A percentile compares a stretch with the other conserved stretches of the same genome.
Evolutionary conservation across 2,797 vertebrate species (phyloP).

Genomic region (Coreius guichenoti): DNA sequence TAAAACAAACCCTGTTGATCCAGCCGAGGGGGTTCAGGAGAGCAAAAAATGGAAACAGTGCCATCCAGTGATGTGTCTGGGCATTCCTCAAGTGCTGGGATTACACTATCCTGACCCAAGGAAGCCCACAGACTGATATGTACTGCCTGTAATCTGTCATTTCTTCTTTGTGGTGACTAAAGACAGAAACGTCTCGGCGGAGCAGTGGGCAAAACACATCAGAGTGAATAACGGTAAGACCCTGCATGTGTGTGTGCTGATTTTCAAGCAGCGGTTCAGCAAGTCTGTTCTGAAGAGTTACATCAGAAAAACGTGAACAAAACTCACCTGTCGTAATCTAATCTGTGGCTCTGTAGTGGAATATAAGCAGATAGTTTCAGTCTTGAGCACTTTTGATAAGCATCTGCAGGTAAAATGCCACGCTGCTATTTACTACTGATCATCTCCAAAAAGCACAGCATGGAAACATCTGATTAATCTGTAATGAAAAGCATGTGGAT

Average conservation of each 20-base stretch:
- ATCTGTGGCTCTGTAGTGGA: neutral
- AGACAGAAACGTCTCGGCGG: conserved; percentile 11
- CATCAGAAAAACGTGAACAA: conserved; percentile 23
- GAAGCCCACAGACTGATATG: conserved; percentile 32
- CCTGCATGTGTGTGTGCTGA: neutral
- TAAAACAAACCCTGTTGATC: conserved; percentile 81
- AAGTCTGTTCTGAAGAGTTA: neutral
- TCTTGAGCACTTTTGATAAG: neutral
- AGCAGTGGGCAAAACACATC: conserved; percentile 21
- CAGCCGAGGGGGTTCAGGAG: conserved; percentile 51
- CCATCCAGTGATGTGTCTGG: conserved; percentile 99
- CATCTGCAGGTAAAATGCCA: neutral
- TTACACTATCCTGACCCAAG: neutral
- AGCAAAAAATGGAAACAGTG: conserved; percentile 97
- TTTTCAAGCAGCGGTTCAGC: neutral
- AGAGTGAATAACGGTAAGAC: neutral
- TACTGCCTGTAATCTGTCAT: conserved; percentile 14
- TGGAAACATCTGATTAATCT: neutral
- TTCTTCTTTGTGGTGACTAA: conserved; percentile 16
- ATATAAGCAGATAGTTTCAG: conserved; percentile 19
- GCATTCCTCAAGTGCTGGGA: conserved; percentile 83
- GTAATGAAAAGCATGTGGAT: neutral
- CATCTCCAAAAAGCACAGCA: neutral
- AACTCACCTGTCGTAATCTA: conserved; percentile 16
- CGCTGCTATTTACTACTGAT: neutral